These are phyloP conservation scores for Macroglossus sobrinus DNA, from an alignment of 2,113 vertebrate genomes.

Conservation along the genomic window DNA sequence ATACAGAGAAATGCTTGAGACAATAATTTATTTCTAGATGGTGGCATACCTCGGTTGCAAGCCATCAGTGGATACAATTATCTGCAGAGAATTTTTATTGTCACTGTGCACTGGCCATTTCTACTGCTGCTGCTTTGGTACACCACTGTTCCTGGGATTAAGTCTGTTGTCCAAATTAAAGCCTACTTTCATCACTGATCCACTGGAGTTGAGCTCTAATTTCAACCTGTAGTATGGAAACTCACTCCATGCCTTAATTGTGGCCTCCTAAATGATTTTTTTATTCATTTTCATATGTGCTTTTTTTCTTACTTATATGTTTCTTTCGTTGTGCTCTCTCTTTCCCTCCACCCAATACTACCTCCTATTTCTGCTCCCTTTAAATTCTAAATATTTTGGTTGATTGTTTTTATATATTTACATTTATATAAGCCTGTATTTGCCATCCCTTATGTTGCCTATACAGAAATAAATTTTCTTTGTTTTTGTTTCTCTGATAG, in stretches of 20 bases:
- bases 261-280: background rate
- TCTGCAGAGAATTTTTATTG: background rate
- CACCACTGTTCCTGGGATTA: background rate
- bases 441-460: background rate
- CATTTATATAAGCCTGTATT: background rate
- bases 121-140: background rate
- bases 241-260: background rate
- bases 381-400: background rate
- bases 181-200: background rate
- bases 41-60: background rate
- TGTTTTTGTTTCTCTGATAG: constrained; percentile 15
- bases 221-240: background rate
- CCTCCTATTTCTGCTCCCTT: background rate
- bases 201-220: background rate
- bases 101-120: background rate
- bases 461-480: background rate
- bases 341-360: background rate
- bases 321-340: background rate
- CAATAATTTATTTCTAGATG: constrained; percentile 17
- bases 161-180: background rate
- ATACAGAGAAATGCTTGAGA: constrained; percentile 68
- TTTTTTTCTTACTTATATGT: background rate
- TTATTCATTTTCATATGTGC: background rate
- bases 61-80: background rate
- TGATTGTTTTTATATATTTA: constrained; percentile 16